A percentile compares a stretch with the other conserved stretches of the same genome.
phyloP scores from a whole-genome alignment of 2,888 invertebrate species.

The Eubasilissa splendida region DNA sequence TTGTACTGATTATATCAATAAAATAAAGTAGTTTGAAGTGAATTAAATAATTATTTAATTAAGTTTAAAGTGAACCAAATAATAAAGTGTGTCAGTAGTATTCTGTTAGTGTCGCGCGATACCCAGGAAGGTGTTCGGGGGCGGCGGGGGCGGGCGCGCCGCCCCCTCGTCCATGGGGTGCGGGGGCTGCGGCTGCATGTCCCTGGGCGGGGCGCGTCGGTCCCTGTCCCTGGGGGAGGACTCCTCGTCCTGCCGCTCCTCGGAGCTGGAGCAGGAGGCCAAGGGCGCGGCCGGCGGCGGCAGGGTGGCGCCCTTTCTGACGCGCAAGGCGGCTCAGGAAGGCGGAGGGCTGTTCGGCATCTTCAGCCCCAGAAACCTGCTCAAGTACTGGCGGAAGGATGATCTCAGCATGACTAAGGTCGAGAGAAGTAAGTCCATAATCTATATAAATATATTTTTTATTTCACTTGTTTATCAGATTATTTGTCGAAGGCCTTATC shows the following conservation, averaged over 20 bases:
- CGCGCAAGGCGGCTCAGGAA: constrained; percentile 62
- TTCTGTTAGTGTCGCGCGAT: neutral
- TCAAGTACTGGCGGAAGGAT: constrained; percentile 79
- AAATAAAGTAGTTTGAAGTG: neutral
- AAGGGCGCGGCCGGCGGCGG: constrained; percentile 67
- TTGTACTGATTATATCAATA: too few species aligned
- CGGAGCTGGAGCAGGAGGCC: constrained; percentile 71
- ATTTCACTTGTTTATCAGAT: neutral
- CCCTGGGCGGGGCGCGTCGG: constrained; percentile 67
- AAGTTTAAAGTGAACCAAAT: neutral
- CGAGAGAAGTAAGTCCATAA: constrained; percentile 78
- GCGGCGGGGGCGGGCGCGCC: constrained; percentile 26
- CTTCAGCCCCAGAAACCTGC: constrained; percentile 75
- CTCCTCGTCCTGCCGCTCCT: constrained; percentile 70
- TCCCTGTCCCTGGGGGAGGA: constrained; percentile 68
- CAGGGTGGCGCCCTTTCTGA: constrained; percentile 65
- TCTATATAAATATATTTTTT: neutral
- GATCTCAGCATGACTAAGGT: constrained; percentile 85
- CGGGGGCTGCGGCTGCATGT: constrained; percentile 71
- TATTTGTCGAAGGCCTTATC: neutral
- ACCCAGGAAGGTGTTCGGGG: constrained; percentile 25
- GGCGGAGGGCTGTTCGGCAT: constrained; percentile 70
- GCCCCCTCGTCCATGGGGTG: constrained; percentile 61
- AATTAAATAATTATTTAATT: neutral
- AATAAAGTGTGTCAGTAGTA: neutral